Base-by-base conservation (phyloP, 23 tunicate species). In the Botrylloides violaceus region DNA sequence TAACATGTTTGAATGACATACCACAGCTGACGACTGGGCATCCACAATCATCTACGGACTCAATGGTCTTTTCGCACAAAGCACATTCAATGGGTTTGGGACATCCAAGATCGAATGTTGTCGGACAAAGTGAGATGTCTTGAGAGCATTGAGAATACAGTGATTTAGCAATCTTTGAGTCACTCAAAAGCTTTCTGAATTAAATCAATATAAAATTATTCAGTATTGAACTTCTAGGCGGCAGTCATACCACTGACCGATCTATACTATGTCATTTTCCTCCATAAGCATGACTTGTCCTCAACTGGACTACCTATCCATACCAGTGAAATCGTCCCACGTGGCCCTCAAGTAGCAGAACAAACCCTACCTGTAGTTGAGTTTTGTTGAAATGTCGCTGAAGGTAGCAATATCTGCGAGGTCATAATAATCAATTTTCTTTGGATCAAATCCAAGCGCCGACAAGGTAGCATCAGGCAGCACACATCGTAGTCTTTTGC, bases 11-110 rank as follows among this genome's bases (percentile, higher is more conserved):
- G 26, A 58, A 2, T 64, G 3, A 61, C 80, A 36, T 34, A 71
- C 78, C 60, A 55, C 84, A 80, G 34, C 28, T 70, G 43, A 73
- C 53, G n/a, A 80, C 66, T 37, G 77, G 79, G 32, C 84, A 80
- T 29, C 72, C 72, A 58, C 84, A 80, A 2, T 72, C 76, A 47
- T 80, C 84, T 9, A 61, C 64, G 2, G 50, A 61, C 21, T 58
- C 78, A n/a, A 66, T 71, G 29, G 84, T 80, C 23, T 58, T 61
- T 38, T 80, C 79, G 56, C 84, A 80, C 34, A 70, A 64, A 24
- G 31, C 58, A 58, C 84, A 80, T 36, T 76, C 79, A 19, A 59
- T 71, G 24, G 72, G 72, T 33, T 80, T 75, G 39, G 77, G 78
- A 72, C 84, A 80, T 22, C 84, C 84, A 21, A 80, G 25, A 25